Base-by-base conservation (phyloP, 2,888 invertebrate species). In the Pherbina coryleti region DNA sequence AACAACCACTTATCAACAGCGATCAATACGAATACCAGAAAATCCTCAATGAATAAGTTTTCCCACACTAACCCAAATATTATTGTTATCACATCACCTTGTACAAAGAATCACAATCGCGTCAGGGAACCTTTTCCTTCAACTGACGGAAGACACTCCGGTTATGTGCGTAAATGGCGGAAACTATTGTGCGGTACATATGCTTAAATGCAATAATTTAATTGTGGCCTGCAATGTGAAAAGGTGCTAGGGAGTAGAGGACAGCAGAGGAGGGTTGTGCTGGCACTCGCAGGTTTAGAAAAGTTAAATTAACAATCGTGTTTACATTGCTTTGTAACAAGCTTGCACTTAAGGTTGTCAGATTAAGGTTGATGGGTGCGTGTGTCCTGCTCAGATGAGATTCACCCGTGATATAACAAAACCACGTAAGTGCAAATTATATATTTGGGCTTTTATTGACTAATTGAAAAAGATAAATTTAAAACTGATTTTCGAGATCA, bases 181-280 rank as follows among this genome's bases (percentile, higher is more conserved):
- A 72, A 57, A 69, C 51, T 51, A 69, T 69, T 69, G 49, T 49
- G 49, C 92, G 31, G 14, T 49, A 25, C 44, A 37, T 31, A 67
- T 8, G 96, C 86, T 86, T 87, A 87, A 88, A 88, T 88, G 86
- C 87, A 86, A 88, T 88, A 88, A 88, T 88, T 88, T 87, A 87
- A 86, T 86, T 88, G 88, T 88, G 86, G 85, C 84, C 80, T 85
- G 80, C 83, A 81, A 82, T 82, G 82, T 81, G 80, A 57, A 76
- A 34, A 37, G 37, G 67, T 11, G 66, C 9, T 34, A 31, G 70
- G 78, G 51, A 62, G 66, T 51, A 22, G 55, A 70, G 73, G 55
- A 60, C 37, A 31, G 44, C 22, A 28, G 53, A 53, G 28, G 67
- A 51, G 9, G 69, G 64, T 37, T 22, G n/a, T 53, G 70, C 75